Percentiles rank a stretch among this genome's conserved stretches.
Evolutionary conservation across 1,140 invertebrate species (phyloP).

Genomic region (Anadara kagoshimensis): DNA sequence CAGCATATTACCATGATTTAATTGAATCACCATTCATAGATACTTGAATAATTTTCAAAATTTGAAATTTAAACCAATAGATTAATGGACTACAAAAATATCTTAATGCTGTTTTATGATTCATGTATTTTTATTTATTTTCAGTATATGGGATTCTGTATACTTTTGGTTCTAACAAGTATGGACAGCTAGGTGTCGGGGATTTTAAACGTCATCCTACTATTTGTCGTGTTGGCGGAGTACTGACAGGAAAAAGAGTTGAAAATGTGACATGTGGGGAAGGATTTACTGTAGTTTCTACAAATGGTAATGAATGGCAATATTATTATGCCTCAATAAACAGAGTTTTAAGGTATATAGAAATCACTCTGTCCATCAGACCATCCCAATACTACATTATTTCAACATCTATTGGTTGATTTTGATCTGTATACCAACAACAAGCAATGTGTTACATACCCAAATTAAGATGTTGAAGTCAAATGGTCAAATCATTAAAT

Average conservation of each 20-base stretch:
- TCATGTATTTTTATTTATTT: constrained; percentile 20
- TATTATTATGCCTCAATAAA: neutral
- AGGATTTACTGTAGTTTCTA: constrained; percentile 81
- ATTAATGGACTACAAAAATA: too few species aligned
- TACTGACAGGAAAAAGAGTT: constrained; percentile 68
- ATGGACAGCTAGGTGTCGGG: constrained; percentile 79
- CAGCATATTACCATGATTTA: too few species aligned
- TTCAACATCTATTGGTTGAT: too few species aligned
- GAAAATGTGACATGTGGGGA: constrained; percentile 78
- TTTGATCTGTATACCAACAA: too few species aligned
- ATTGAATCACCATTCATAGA: too few species aligned
- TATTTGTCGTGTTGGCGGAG: constrained; percentile 77
- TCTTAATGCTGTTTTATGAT: neutral
- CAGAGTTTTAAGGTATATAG: neutral
- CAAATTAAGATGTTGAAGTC: too few species aligned
- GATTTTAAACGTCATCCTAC: constrained; percentile 74
- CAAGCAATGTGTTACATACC: too few species aligned
- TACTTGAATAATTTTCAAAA: too few species aligned
- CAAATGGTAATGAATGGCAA: constrained; percentile 68
- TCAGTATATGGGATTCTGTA: constrained; percentile 80
- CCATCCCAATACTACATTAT: too few species aligned
- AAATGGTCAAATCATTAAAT: too few species aligned
- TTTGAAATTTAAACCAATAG: too few species aligned
- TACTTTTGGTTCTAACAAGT: constrained; percentile 82
- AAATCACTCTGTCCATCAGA: neutral